phyloP scores from a whole-genome alignment of 2,888 invertebrate species.

The Frankliniella intonsa region DNA sequence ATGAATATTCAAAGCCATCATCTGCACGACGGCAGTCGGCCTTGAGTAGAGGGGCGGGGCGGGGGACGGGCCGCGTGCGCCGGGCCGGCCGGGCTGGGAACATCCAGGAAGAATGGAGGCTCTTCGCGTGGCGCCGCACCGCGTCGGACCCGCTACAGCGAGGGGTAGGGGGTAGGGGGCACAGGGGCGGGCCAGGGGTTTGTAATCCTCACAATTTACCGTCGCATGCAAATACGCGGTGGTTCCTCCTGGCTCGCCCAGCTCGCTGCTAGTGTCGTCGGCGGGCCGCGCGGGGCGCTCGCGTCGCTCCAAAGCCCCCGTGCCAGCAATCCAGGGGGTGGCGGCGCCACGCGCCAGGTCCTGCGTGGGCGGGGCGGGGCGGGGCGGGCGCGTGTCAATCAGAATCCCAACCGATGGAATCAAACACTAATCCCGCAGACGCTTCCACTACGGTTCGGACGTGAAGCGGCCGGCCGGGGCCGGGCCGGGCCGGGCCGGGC shows the following conservation, averaged over 20 bases:
- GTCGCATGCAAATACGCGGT: neutral
- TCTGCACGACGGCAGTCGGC: neutral
- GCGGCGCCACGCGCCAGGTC: too few relatives aligned
- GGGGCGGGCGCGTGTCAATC: too few relatives aligned
- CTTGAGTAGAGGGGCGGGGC: neutral
- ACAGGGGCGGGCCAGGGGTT: neutral
- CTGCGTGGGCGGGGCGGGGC: too few relatives aligned
- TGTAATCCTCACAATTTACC: neutral
- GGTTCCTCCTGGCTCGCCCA: neutral
- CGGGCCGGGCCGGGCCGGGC: too few relatives aligned
- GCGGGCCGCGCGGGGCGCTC: neutral
- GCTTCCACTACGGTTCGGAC: too few relatives aligned
- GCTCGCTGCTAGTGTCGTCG: neutral
- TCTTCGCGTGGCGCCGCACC: too few relatives aligned
- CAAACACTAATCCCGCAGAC: too few relatives aligned
- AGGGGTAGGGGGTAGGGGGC: neutral
- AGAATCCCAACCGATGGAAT: too few relatives aligned
- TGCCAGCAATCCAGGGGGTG: too few relatives aligned
- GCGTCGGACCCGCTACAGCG: too few relatives aligned
- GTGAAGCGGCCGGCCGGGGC: too few relatives aligned
- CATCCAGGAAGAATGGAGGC: neutral
- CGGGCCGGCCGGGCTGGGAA: neutral
- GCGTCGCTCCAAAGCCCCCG: too few relatives aligned
- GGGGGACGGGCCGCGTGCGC: neutral
- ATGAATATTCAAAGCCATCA: neutral